phyloP scores from a whole-genome alignment of 2,888 invertebrate species.

The Platyscelio sp. region DNA sequence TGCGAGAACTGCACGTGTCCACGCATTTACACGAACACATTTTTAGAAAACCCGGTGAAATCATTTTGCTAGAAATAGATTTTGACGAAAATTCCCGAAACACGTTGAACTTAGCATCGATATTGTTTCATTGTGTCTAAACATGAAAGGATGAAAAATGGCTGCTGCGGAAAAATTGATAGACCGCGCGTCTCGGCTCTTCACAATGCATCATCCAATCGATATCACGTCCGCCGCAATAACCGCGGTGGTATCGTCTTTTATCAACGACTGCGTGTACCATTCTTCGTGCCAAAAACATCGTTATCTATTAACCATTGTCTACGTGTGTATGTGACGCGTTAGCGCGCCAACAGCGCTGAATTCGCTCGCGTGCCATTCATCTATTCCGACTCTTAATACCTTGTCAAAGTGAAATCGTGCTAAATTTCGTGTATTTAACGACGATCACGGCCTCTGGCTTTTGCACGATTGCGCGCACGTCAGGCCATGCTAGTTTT shows the following conservation, averaged over 20 bases:
- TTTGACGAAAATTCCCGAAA: constrained; percentile 22
- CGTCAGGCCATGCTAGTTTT: too few species aligned
- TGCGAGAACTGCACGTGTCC: too few species aligned
- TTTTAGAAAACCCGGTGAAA: too few species aligned
- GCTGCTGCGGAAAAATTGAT: constrained; percentile 43
- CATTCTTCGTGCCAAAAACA: constrained; percentile 57
- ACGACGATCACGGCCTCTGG: constrained; percentile 59
- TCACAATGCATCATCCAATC: constrained; percentile 61
- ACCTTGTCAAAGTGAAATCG: constrained; percentile 76
- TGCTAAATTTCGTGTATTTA: constrained; percentile 82
- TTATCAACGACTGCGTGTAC: constrained; percentile 48
- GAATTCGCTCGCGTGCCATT: constrained; percentile 80
- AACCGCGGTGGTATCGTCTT: constrained; percentile 50
- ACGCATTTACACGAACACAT: too few species aligned
- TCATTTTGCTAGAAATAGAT: constrained; percentile 18
- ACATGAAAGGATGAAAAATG: constrained; percentile 57
- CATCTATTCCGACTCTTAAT: constrained; percentile 79
- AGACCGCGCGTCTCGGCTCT: constrained; percentile 32
- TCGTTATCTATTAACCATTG: constrained; percentile 57
- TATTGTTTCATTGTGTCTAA: constrained; percentile 60
- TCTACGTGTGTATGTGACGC: constrained; percentile 51
- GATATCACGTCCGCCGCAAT: constrained; percentile 57
- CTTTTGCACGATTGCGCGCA: constrained; percentile 17
- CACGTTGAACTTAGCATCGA: constrained; percentile 49
- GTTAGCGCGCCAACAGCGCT: constrained; percentile 37